Conservation (phyloP, 2,888 invertebrate genomes). For the Drosophila mimetica region DNA sequence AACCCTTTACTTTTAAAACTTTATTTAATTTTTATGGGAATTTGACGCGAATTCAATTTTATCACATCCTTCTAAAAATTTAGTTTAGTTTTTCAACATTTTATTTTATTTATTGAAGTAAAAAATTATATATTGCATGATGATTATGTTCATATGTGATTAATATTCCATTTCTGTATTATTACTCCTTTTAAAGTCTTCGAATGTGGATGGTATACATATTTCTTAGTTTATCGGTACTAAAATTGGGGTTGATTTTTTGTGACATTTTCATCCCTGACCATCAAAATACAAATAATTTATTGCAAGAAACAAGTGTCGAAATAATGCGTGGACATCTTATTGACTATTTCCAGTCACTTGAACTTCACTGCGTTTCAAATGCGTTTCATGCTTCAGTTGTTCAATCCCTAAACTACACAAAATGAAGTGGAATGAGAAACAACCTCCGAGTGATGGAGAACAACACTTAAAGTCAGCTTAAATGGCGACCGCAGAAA, state of each 20-base stretch:
- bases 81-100: too few relatives aligned
- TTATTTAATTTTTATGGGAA: too few relatives aligned
- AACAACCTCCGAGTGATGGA: neutral
- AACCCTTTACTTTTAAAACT: too few relatives aligned
- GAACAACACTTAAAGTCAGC: conserved; percentile 28
- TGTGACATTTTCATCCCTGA: conserved; percentile 26
- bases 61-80: too few relatives aligned
- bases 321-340: conserved; percentile 46
- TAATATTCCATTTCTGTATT: too few relatives aligned
- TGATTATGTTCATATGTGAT: too few relatives aligned
- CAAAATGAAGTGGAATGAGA: neutral
- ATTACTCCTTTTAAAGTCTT: neutral
- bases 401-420: neutral
- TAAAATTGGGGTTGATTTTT: neutral
- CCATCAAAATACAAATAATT: conserved; percentile 50
- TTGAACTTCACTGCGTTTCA: conserved; percentile 58
- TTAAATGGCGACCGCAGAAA: conserved; percentile 24
- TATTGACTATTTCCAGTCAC: conserved; percentile 47
- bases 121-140: too few relatives aligned
- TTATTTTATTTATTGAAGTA: too few relatives aligned
- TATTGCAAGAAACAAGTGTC: conserved; percentile 50
- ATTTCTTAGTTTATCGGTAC: neutral
- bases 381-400: conserved; percentile 50
- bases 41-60: too few relatives aligned
- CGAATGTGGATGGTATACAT: neutral